Conservation (phyloP, 2,888 invertebrate species). For the Synergus umbraculus region DNA sequence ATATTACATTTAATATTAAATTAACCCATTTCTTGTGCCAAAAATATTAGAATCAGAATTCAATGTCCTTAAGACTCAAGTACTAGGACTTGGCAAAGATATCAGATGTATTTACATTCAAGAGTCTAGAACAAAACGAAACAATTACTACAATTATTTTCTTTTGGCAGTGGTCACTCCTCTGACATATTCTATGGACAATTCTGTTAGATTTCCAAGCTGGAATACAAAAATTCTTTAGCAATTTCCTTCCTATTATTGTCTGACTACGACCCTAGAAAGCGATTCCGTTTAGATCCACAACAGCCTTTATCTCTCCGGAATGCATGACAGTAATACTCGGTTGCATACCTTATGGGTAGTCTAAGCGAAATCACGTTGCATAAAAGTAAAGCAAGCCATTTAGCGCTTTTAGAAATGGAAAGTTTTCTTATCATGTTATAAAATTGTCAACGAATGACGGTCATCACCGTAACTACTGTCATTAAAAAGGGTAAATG, state of each 20-base stretch:
- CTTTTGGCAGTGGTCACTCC: neutral
- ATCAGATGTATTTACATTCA: no score
- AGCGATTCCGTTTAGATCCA: neutral
- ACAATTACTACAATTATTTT: conserved; percentile 23
- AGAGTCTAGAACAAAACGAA: neutral
- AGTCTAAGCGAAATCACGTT: neutral
- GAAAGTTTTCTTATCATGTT: neutral
- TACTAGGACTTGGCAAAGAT: conserved; percentile 9
- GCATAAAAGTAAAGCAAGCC: neutral
- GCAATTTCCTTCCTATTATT: neutral
- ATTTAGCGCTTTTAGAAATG: neutral
- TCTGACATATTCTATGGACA: neutral
- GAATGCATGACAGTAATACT: conserved; percentile 2
- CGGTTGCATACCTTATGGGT: neutral
- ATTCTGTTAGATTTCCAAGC: neutral
- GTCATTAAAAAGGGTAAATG: no score
- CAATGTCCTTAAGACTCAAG: neutral
- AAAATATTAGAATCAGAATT: neutral
- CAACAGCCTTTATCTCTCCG: neutral
- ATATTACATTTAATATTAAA: neutral
- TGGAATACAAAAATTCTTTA: neutral
- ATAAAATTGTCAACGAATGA: neutral
- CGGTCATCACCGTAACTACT: no score
- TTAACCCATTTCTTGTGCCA: neutral
- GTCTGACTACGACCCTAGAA: conserved; percentile 6